Conservation (phyloP, 2,888 invertebrate species). For the Callinectes sapidus region DNA sequence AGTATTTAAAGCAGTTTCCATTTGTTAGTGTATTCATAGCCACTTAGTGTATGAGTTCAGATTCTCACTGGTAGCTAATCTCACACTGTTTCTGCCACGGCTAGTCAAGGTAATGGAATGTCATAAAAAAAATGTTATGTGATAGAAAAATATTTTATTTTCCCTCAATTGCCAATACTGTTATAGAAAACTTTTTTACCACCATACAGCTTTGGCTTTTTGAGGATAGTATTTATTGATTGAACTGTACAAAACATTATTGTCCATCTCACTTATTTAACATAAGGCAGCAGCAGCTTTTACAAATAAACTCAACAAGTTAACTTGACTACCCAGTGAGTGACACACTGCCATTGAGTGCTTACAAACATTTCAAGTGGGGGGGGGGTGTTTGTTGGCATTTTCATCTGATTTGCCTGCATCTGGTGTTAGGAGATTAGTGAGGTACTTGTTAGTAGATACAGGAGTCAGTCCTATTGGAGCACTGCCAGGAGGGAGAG, state of each 20-base stretch:
- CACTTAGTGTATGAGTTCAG: neutral
- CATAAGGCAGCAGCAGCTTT: neutral
- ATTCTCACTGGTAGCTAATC: neutral
- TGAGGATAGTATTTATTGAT: neutral
- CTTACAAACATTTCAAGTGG: neutral
- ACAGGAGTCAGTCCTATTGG: constrained; percentile 25
- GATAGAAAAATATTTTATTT: neutral
- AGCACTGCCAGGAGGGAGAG: constrained; percentile 10
- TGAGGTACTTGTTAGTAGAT: constrained; percentile 55
- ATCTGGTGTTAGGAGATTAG: constrained; percentile 52
- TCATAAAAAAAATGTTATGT: neutral
- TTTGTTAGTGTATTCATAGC: neutral
- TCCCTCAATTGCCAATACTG: neutral
- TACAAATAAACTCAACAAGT: neutral
- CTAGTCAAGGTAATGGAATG: neutral
- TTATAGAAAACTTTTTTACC: neutral
- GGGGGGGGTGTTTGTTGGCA: constrained; percentile 45
- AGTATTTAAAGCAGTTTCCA: neutral
- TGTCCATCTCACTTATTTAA: neutral
- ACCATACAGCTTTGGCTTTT: neutral
- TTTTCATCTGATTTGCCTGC: constrained; percentile 47
- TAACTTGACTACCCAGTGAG: neutral
- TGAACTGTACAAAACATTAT: constrained; percentile 20
- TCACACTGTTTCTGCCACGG: constrained; percentile 1
- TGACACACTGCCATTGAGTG: neutral